Conservation (phyloP, 2,797 vertebrate genomes). For the Peromyscus eremicus region DNA sequence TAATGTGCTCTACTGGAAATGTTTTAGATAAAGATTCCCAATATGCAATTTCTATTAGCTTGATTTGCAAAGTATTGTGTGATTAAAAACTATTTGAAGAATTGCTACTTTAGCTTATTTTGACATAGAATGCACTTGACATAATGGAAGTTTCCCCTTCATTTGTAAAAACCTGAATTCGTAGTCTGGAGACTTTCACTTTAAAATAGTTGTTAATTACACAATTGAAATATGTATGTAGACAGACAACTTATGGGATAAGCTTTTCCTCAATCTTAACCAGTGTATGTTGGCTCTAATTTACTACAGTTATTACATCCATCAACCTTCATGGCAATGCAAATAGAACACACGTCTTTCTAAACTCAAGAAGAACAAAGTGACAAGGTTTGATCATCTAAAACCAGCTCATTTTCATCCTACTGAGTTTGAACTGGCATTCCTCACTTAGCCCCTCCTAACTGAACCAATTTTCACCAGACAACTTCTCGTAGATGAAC, state of each 20-base stretch:
- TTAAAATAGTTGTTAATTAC: constrained; percentile 55
- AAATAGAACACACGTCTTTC: constrained; percentile 59
- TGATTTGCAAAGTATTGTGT: constrained; percentile 73
- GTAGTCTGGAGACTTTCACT: constrained; percentile 26
- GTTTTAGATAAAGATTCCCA: constrained; percentile 76
- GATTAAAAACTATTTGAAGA: constrained; percentile 67
- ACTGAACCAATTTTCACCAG: constrained; percentile 80
- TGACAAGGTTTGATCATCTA: constrained; percentile 15
- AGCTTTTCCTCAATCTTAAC: constrained; percentile 10
- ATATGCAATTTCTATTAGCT: constrained; percentile 78
- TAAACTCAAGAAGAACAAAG: constrained; percentile 57
- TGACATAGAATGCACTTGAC: constrained; percentile 43
- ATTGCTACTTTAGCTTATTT: constrained; percentile 58
- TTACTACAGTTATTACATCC: neutral
- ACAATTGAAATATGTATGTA: constrained; percentile 16
- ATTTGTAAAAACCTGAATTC: constrained; percentile 35
- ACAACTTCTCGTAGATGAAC: constrained; percentile 79
- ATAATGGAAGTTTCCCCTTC: constrained; percentile 56
- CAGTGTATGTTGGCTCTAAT: neutral
- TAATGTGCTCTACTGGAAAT: constrained; percentile 71
- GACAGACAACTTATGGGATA: neutral
- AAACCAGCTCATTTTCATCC: constrained; percentile 72
- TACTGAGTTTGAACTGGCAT: constrained; percentile 61
- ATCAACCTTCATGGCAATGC: neutral
- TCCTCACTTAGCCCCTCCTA: constrained; percentile 69